A percentile compares a stretch with the other conserved stretches of the same genome.
phyloP scores from a whole-genome alignment of 1,140 invertebrate genomes.

The Drosophila subobscura region DNA sequence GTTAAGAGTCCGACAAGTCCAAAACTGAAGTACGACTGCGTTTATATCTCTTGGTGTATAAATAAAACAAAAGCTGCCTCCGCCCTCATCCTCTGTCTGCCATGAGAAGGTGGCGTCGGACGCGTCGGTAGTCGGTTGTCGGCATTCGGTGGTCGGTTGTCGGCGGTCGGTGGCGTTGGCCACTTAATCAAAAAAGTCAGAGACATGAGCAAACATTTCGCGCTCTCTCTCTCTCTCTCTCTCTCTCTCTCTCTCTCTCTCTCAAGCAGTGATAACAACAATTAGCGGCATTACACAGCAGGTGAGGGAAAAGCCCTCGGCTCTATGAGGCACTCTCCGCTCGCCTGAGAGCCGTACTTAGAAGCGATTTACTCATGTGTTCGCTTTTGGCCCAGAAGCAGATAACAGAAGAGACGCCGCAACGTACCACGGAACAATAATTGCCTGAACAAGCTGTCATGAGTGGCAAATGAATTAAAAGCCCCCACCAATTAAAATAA shows the following conservation, averaged over 20 bases:
- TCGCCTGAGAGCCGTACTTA: constrained; percentile 24
- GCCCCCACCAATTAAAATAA: constrained; percentile 75
- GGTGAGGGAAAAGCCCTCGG: constrained; percentile 47
- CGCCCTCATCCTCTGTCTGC: too few species aligned
- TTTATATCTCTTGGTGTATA: constrained; percentile 44
- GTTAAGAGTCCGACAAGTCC: constrained; percentile 1
- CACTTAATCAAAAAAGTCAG: constrained; percentile 70
- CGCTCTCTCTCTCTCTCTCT: constrained; percentile 17
- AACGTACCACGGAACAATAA: constrained; percentile 35
- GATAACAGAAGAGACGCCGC: constrained; percentile 28
- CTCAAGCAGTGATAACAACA: constrained; percentile 60
- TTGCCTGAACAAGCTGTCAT: constrained; percentile 72
- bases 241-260: constrained; percentile 8
- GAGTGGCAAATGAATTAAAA: constrained; percentile 69
- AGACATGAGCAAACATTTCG: constrained; percentile 77
- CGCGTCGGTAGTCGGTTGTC: constrained; percentile 10
- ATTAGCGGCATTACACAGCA: constrained; percentile 56
- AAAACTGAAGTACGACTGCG: constrained; percentile 56
- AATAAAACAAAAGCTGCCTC: constrained; percentile 51
- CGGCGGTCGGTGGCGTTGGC: constrained; percentile 33
- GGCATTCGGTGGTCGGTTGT: constrained; percentile 20
- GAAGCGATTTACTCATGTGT: constrained; percentile 44
- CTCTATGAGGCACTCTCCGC: constrained; percentile 12
- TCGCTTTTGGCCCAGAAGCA: constrained; percentile 11
- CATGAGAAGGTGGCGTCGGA: constrained; percentile 7